Evolutionary conservation across 2,113 vertebrate genomes (phyloP), one percentile per base, ranked within the genome.

Genomic region (Xenopus tropicalis): DNA sequence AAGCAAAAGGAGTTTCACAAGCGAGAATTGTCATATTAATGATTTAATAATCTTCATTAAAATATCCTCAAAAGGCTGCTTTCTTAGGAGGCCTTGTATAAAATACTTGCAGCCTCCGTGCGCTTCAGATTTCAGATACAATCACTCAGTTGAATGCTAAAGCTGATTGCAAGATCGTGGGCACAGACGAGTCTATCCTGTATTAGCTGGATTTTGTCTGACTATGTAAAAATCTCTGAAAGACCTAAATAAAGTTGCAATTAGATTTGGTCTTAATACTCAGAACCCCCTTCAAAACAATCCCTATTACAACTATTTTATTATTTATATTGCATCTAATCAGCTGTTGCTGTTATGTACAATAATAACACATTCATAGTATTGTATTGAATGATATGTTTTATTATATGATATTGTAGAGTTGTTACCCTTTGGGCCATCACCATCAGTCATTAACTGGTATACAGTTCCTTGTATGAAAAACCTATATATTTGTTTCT

Each of bases 41-140:
- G 61, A 63, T 71, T 71, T 71, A 63, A 63, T 71, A 63, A 71
- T 61, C 59, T 25, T 61, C 70, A 63, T 63, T 71, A 24, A 63
- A 71, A 71, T 63, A 61, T 51, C 63, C 43, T 61, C 56, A 21
- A 56, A 71, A 48, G 23, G 43, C 43, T 11, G 42, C 69, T 43
- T 52, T 17, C 23, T n/a, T 21, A 46, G 63, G n/a, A 14, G 42
- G 21, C 59, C 61, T 63, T 63, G 24, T 71, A 16, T 63, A 20
- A 46, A 46, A 63, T 54, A 20, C 14, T 17, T 61, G n/a, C 63
- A 24, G 59, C 70, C 25, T 46, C 46, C 37, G 10, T 46, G 70
- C 14, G 23, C 63, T 51, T 63, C 61, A 42, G 44, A 37, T 25
- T 54, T 51, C 46, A 63, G 54, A 22, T 24, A 11, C 17, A 51